phyloP scores from a whole-genome alignment of 2,888 invertebrate species.

The Notodonta ziczac region DNA sequence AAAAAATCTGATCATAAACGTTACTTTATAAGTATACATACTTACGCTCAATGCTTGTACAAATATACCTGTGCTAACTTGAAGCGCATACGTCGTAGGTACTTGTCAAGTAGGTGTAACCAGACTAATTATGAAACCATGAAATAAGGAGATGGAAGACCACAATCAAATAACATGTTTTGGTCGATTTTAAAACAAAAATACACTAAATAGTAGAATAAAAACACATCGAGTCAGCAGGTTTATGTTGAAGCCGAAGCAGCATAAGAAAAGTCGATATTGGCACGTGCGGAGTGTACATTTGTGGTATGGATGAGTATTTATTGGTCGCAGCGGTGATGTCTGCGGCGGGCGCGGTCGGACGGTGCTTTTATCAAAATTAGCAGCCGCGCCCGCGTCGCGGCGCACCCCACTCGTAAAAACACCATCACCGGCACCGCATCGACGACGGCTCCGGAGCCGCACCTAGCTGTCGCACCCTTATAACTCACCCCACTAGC shows the following conservation, averaged over 20 bases:
- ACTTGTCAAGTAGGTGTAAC: too few species aligned
- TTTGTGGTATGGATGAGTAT: constrained; percentile 46
- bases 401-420: constrained; percentile 81
- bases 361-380: constrained; percentile 83
- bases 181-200: too few species aligned
- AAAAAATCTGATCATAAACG: too few species aligned
- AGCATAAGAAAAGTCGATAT: neutral
- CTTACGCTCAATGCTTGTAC: too few species aligned
- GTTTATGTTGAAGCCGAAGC: neutral
- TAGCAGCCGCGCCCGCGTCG: constrained; percentile 75
- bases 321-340: constrained; percentile 64
- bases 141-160: too few species aligned
- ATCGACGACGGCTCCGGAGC: constrained; percentile 65
- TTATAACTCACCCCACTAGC: constrained; percentile 56
- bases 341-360: constrained; percentile 71
- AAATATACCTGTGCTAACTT: too few species aligned
- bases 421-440: constrained; percentile 74
- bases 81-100: too few species aligned
- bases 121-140: too few species aligned
- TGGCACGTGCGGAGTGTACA: constrained; percentile 15
- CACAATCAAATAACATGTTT: too few species aligned
- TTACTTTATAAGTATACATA: too few species aligned
- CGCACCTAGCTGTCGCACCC: constrained; percentile 77
- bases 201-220: too few species aligned
- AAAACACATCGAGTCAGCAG: neutral